Evolutionary conservation across 2,113 vertebrate genomes (phyloP).

Genomic region (Hemibagrus wyckioides): DNA sequence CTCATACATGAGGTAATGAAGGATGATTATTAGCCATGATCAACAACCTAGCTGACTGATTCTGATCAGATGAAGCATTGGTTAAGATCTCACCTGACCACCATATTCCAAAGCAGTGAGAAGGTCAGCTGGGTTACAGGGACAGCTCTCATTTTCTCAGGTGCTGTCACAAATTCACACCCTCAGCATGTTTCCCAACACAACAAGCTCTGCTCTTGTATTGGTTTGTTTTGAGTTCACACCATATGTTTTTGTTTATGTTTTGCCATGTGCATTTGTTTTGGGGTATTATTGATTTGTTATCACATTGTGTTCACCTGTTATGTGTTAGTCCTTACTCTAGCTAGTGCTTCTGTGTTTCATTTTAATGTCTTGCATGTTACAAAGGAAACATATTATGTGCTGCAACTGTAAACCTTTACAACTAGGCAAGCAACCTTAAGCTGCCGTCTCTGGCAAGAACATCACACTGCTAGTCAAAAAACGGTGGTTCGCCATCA

Average conservation of each 20-base stretch:
- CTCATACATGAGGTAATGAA: background rate
- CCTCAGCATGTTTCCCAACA: background rate
- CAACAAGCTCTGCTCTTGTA: background rate
- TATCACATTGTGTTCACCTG: conserved; percentile 3
- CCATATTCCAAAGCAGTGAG: background rate
- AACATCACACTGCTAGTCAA: background rate
- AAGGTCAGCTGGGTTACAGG: background rate
- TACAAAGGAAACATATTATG: background rate
- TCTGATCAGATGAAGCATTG: background rate
- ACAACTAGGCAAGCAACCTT: background rate
- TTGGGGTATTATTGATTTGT: background rate
- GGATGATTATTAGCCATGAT: background rate
- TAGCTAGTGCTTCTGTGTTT: background rate
- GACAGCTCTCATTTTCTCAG: background rate
- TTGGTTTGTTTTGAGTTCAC: background rate
- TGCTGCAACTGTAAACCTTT: background rate
- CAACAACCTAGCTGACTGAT: background rate
- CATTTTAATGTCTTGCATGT: background rate
- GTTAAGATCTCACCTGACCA: background rate
- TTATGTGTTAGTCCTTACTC: background rate
- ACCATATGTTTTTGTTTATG: background rate
- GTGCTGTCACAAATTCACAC: background rate
- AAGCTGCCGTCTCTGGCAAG: background rate
- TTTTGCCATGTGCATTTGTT: background rate
- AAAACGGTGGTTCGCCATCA: background rate